These are phyloP conservation scores for Neoseiulus cucumeris DNA, from an alignment of 1,140 invertebrate species.

Conservation along the genomic window DNA sequence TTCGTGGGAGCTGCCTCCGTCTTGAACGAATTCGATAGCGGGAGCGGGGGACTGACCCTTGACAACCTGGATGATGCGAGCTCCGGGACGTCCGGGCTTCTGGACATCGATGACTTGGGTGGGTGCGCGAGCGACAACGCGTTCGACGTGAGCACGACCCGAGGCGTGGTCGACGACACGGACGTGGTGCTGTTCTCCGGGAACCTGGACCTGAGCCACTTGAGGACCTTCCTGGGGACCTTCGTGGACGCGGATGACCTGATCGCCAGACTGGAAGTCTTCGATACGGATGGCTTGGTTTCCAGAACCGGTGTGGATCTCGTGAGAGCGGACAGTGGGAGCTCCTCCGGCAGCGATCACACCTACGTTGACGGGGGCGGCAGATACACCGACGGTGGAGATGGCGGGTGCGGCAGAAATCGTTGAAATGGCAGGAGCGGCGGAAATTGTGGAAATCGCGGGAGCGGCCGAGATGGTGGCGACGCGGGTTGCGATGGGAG, in stretches of 20 bases:
- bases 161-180: background rate
- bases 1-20: background rate
- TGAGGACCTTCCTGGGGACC: background rate
- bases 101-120: background rate
- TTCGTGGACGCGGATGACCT: background rate
- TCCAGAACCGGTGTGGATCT: background rate
- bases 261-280: background rate
- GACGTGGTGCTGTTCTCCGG: constrained; percentile 1
- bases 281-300: background rate
- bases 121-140: background rate
- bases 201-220: background rate
- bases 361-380: background rate
- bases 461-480: background rate
- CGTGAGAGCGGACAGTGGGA: background rate
- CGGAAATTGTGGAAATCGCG: background rate
- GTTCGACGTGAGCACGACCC: background rate
- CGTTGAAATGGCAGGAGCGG: background rate
- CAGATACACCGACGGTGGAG: background rate
- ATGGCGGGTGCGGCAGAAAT: background rate
- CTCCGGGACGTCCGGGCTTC: constrained; percentile 2
- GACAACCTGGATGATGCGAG: background rate
- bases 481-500: background rate
- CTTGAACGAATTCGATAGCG: background rate
- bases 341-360: background rate
- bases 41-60: background rate